phyloP scores from a whole-genome alignment of 2,797 vertebrate species.

The Spinibarbus caldwelli region DNA sequence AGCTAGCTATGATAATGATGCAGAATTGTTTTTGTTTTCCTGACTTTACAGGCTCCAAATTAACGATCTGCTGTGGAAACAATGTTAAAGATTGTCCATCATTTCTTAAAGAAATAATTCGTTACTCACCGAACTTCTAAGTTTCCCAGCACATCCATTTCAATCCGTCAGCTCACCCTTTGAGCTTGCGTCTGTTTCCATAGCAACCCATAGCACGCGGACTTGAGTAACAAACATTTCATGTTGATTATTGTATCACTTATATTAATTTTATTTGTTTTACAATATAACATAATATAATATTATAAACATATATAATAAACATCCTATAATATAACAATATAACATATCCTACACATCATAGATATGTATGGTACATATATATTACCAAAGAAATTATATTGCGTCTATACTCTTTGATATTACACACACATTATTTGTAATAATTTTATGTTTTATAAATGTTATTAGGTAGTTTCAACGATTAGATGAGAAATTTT shows the following conservation, averaged over 20 bases:
- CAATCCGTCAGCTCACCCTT: neutral
- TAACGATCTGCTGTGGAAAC: neutral
- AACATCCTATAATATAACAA: neutral
- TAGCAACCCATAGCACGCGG: slow-evolving; percentile 26
- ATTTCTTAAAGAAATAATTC: neutral
- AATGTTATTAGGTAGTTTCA: neutral
- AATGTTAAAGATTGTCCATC: neutral
- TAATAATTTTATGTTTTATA: neutral
- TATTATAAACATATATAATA: neutral
- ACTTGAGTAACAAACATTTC: neutral
- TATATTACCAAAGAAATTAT: too few relatives aligned
- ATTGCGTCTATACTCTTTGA: too few relatives aligned
- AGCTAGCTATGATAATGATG: neutral
- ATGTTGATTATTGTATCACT: neutral
- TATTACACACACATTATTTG: neutral
- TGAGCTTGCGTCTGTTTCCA: slow-evolving; percentile 28
- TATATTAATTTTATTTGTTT: neutral
- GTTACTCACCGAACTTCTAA: slow-evolving; percentile 72
- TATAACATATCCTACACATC: neutral
- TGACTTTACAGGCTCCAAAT: neutral
- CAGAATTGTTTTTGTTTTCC: neutral
- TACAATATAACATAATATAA: too few relatives aligned
- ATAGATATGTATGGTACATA: too few relatives aligned
- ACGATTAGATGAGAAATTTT: neutral
- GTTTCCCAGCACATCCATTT: slow-evolving; percentile 67